Conservation (phyloP, 2,113 vertebrate species). For the Chlorodrepanis virens region DNA sequence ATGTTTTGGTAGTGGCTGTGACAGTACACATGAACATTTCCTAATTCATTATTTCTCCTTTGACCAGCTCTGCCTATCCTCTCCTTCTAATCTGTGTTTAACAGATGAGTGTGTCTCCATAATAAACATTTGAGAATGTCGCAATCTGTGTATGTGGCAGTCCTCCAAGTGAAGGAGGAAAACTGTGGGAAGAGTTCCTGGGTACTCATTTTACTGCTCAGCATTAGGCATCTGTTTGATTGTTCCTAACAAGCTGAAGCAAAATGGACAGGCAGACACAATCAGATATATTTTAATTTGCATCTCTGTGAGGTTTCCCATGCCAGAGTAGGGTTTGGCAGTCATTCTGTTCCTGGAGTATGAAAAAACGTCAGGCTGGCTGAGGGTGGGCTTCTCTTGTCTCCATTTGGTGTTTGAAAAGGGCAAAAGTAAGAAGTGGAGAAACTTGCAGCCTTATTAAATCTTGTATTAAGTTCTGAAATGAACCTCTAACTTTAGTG, state of each 20-base stretch:
- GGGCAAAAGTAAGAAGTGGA: background rate
- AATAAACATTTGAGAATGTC: background rate
- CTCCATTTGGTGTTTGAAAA: background rate
- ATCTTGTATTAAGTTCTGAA: background rate
- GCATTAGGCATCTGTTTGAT: conserved; percentile 46
- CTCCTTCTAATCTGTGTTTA: conserved; percentile 3
- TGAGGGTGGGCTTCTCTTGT: background rate
- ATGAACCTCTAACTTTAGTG: background rate
- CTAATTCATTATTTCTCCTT: background rate
- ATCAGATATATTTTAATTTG: conserved; percentile 15
- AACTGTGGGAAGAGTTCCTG: conserved; percentile 6
- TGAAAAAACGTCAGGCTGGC: background rate
- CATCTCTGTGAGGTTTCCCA: background rate
- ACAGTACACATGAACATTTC: background rate
- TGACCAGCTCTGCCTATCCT: background rate
- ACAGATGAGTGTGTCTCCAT: conserved; percentile 15
- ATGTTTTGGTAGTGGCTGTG: background rate
- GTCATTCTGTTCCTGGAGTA: background rate
- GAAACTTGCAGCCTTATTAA: background rate
- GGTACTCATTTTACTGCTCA: conserved; percentile 14
- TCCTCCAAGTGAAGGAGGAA: conserved; percentile 9
- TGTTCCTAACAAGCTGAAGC: conserved; percentile 29
- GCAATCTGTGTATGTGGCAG: conserved; percentile 16
- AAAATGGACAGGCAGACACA: conserved; percentile 21
- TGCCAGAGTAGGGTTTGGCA: background rate